Evolutionary conservation across 1,140 invertebrate genomes (phyloP).

Genomic region (Ephestia elutella): DNA sequence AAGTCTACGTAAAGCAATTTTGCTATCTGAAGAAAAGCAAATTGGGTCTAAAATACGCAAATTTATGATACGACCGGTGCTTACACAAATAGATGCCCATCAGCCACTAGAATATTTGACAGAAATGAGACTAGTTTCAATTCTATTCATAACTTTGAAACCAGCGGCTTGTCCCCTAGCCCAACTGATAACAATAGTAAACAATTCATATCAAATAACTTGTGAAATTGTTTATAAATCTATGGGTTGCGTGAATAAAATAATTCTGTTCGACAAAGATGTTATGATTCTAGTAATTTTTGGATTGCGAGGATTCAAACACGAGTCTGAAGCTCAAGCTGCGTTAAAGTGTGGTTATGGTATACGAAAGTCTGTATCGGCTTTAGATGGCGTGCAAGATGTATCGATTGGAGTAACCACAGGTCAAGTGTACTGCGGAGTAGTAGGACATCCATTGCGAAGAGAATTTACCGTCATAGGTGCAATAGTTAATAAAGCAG

Average conservation of each 20-base stretch:
- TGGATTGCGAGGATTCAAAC: slow-evolving; percentile 81
- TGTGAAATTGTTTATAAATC: slow-evolving; percentile 70
- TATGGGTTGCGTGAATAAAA: slow-evolving; percentile 83
- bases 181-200: slow-evolving; percentile 61
- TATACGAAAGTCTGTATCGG: slow-evolving; percentile 71
- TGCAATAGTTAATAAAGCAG: slow-evolving; percentile 83
- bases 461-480: slow-evolving; percentile 87
- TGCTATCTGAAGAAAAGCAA: slow-evolving; percentile 61
- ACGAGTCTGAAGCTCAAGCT: slow-evolving; percentile 80
- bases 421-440: slow-evolving; percentile 83
- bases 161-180: slow-evolving; percentile 55
- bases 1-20: slow-evolving; percentile 61
- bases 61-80: slow-evolving; percentile 74
- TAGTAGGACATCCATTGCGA: slow-evolving; percentile 82
- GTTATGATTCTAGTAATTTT: slow-evolving; percentile 84
- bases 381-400: slow-evolving; percentile 71
- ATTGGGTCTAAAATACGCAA: slow-evolving; percentile 73
- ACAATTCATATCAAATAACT: slow-evolving; percentile 64
- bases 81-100: slow-evolving; percentile 77
- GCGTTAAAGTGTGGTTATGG: slow-evolving; percentile 79
- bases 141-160: slow-evolving; percentile 79
- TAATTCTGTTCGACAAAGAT: slow-evolving; percentile 84
- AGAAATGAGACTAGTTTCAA: slow-evolving; percentile 82
- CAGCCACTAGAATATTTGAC: slow-evolving; percentile 81
- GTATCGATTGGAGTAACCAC: slow-evolving; percentile 80